Base-by-base conservation (phyloP, 2,888 invertebrate genomes). In the Bellardia pandia region DNA sequence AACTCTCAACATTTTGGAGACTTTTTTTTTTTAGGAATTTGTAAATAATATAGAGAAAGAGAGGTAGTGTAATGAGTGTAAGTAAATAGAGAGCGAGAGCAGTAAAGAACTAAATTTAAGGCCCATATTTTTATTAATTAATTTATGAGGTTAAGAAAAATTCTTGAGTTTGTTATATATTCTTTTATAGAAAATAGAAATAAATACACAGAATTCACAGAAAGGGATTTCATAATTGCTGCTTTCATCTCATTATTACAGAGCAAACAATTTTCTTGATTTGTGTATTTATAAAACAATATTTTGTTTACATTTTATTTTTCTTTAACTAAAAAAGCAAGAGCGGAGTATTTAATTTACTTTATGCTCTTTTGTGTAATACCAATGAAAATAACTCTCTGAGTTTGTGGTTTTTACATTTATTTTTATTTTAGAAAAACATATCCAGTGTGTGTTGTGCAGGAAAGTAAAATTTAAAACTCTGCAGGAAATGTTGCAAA, bases 401-500 rank as follows among this genome's bases (percentile, higher is more conserved):
- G 76, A 53, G 16, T 60, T 23, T 37, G 13, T 30, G 14, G 48
- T 62, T 48, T 45, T 62, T 56, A 11, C 72, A 23, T 11, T 62
- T 71, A 3, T 58, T n/a, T 66, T 62, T 9, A 16, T 66, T 13
- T 62, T 11, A 11, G n/a, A 14, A 42, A 62, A 72, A 53, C 51
- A 72, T 79, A 56, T 83, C 76, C 58, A 58, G 56, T 72, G 56
- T 45, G 51, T n/a, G n/a, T n/a, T 53, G 68, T 62, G 62, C 81
- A 80, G 66, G 58, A 85, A 56, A 81, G 9, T 64, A 69, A 75
- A 69, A 30, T 79, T 75, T 74, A 42, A 51, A 16, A 62, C 64
- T 68, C 42, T 87, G 64, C 78, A 85, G 81, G 71, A 78, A 75
- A 82, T 71, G 78, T 85, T 64, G 64, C 75, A 85, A 75, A 75